A percentile compares a stretch with the other conserved stretches of the same genome.
Evolutionary conservation across 2,888 invertebrate genomes (phyloP).

Genomic region (Sphaerophoria rueppellii): DNA sequence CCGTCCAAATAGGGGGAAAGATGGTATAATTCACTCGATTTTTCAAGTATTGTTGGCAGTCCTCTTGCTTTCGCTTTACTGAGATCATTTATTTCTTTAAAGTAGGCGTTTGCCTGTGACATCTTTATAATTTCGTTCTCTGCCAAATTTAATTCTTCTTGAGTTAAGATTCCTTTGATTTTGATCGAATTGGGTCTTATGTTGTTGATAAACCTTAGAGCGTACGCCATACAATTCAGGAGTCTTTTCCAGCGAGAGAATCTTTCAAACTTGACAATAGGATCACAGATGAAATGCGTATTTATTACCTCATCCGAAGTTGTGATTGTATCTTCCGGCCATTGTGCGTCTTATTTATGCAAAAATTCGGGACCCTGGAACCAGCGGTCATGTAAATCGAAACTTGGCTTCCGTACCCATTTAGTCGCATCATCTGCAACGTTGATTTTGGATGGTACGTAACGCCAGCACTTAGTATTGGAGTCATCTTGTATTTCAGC

Average conservation of each 20-base stretch:
- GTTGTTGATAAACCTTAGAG: slow-evolving; percentile 12
- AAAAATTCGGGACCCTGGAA: slow-evolving; percentile 1
- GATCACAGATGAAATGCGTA: background rate
- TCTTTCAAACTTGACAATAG: background rate
- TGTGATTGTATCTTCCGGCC: background rate
- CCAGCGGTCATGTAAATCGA: slow-evolving; percentile 6
- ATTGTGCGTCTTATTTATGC: background rate
- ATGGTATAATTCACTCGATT: too few relatives aligned
- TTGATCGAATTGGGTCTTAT: background rate
- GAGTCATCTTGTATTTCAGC: slow-evolving; percentile 26
- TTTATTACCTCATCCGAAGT: background rate
- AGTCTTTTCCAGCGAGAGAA: slow-evolving; percentile 10
- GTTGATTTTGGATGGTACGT: slow-evolving; percentile 24
- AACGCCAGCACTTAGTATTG: slow-evolving; percentile 5
- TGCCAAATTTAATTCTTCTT: background rate
- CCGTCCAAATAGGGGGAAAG: slow-evolving; percentile 36
- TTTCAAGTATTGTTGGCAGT: too few relatives aligned
- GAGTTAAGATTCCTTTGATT: background rate
- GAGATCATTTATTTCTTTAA: background rate
- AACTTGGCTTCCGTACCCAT: background rate
- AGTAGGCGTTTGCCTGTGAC: background rate
- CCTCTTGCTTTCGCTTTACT: too few relatives aligned
- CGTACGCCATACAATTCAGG: slow-evolving; percentile 5
- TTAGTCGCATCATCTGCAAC: slow-evolving; percentile 42
- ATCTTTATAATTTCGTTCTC: background rate